Evolutionary conservation across 2,113 vertebrate genomes (phyloP).

Genomic region (Laticauda colubrina): DNA sequence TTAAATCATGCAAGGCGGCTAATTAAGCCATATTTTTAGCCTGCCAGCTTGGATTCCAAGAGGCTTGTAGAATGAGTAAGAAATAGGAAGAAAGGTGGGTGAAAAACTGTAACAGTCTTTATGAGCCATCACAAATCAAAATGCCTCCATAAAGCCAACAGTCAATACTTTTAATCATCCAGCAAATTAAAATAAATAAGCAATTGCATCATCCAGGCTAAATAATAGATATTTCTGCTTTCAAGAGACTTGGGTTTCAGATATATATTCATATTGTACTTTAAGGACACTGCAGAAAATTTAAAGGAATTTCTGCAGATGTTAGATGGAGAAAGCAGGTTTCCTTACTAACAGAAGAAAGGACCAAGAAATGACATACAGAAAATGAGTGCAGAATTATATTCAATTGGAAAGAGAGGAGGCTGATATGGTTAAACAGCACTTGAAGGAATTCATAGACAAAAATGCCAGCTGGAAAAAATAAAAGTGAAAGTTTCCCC

Average conservation of each 20-base stretch:
- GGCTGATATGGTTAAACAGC: background rate
- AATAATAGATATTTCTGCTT: conserved; percentile 43
- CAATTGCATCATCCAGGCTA: conserved; percentile 18
- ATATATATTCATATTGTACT: conserved; percentile 30
- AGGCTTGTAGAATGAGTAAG: conserved; percentile 25
- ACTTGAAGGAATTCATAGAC: background rate
- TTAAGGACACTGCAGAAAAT: background rate
- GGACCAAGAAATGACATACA: background rate
- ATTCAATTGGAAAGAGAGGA: background rate
- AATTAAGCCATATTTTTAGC: conserved; percentile 29
- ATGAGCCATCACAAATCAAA: conserved; percentile 16
- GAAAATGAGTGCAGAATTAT: background rate
- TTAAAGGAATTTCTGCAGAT: background rate
- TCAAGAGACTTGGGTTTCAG: conserved; percentile 44
- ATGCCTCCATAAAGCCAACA: background rate
- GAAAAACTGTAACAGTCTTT: background rate
- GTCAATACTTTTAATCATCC: conserved; percentile 39
- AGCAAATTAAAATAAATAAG: conserved; percentile 35
- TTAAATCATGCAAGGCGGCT: conserved; percentile 41
- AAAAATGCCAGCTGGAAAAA: background rate
- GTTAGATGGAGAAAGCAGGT: background rate
- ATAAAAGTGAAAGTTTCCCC: background rate
- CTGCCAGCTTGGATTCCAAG: conserved; percentile 30
- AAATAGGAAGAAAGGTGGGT: conserved; percentile 37
- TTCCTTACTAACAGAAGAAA: conserved; percentile 5